Percentiles rank a stretch among this genome's conserved stretches.
phyloP scores from a whole-genome alignment of 2,113 vertebrate genomes.

The Clarias gariepinus region DNA sequence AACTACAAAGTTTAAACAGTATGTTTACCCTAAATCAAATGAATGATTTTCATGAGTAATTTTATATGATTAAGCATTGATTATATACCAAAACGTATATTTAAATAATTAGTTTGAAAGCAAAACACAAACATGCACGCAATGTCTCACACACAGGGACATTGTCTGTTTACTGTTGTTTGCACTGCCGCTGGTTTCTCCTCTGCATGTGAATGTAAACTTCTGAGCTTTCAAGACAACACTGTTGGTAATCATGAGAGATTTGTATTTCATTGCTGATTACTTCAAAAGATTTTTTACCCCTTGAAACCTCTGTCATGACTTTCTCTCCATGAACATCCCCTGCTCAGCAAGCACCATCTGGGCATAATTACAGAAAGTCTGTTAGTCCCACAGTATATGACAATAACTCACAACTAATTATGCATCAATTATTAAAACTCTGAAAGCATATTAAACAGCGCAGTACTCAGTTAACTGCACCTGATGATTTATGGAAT shows the following conservation, averaged over 20 bases:
- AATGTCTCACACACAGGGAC: neutral
- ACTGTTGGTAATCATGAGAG: slow-evolving; percentile 6
- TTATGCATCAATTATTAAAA: slow-evolving; percentile 58
- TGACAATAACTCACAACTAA: slow-evolving; percentile 55
- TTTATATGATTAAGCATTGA: slow-evolving; percentile 22
- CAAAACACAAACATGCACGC: neutral
- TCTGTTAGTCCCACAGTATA: slow-evolving; percentile 48
- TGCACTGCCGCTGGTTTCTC: neutral
- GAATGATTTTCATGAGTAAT: slow-evolving; percentile 21
- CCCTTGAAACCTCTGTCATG: slow-evolving; percentile 22
- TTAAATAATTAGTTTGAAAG: slow-evolving; percentile 8
- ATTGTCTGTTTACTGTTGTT: slow-evolving; percentile 13
- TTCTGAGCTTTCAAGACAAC: neutral
- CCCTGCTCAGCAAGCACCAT: slow-evolving; percentile 45
- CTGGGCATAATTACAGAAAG: slow-evolving; percentile 52
- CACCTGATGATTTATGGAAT: slow-evolving; percentile 50
- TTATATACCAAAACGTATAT: slow-evolving; percentile 9
- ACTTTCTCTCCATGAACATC: slow-evolving; percentile 45
- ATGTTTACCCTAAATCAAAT: slow-evolving; percentile 2
- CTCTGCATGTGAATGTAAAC: slow-evolving; percentile 25
- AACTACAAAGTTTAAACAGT: slow-evolving; percentile 14
- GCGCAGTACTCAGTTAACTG: slow-evolving; percentile 51
- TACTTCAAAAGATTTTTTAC: slow-evolving; percentile 28
- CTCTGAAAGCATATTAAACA: slow-evolving; percentile 54
- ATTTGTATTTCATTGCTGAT: slow-evolving; percentile 44